Evolutionary conservation across 2,797 vertebrate genomes (phyloP), one percentile per base, ranked within the genome.

Genomic region (Sparidentex hasta): DNA sequence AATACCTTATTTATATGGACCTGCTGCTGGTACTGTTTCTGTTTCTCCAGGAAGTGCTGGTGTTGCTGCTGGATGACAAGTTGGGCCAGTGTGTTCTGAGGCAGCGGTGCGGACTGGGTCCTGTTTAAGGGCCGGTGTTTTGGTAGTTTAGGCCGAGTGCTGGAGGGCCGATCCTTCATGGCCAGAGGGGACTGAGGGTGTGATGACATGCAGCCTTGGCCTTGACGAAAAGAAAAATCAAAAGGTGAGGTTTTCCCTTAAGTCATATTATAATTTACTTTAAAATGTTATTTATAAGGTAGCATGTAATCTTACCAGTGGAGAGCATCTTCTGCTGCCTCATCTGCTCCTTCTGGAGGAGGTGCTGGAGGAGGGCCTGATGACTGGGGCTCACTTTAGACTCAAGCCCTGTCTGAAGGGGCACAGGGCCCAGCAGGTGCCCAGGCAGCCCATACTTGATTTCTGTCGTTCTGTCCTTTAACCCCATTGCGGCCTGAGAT

Each of bases 61-160:
- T 99, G 98, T 64, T 99, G 98, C 91, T 99, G 98, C 92, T 99
- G 98, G 88, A 99, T 98, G 87, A 99, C 98, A 65, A 99, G 95
- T 88, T 99, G 98, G 76, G 98, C 98, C 94, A 99, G 93, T 0
- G 98, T 97, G 90, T 97, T 97, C 94, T 99, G 98, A 80, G 98
- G 98, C 92, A 99, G 95, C 16, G 98, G 98, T 20, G 98, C 98
- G 4, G 98, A 99, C 93, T 99, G 98, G 65, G 98, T 99, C 90
- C 98, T 94, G 92, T 99, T 97, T 87, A 99, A 92, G 17, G 98
- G 98, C 78, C 98, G 94, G 89, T 99, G 98, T 66, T 97, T 98
- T 84, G 98, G 97, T 79, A 98, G 91, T 91, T 98, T 99, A 86
- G 98, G 97, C 62, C 97, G 91, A 90, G 90, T 94, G 93, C 95